Conservation (phyloP, 2,797 vertebrate species). For the Steatocranus sp. region DNA sequence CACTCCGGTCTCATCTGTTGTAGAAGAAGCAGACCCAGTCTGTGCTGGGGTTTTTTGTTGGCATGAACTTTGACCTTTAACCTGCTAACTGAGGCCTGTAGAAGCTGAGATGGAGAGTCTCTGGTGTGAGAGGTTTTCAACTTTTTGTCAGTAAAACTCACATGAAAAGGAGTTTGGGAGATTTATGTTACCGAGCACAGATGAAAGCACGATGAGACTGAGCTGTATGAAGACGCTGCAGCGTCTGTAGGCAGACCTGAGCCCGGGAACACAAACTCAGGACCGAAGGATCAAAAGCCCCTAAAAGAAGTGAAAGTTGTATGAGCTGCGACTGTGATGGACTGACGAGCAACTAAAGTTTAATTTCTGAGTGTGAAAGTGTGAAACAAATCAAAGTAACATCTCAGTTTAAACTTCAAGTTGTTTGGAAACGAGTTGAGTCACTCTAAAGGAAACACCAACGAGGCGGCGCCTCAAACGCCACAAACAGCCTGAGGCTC, state of each 20-base stretch:
- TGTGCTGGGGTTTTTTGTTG: neutral
- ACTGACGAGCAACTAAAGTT: neutral
- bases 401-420: neutral
- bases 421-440: neutral
- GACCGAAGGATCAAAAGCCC: neutral
- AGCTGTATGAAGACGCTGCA: neutral
- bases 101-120: neutral
- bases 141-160: neutral
- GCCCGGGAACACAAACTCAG: neutral
- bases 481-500: neutral
- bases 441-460: neutral
- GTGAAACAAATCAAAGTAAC: neutral
- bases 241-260: neutral
- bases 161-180: neutral
- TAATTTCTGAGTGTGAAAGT: neutral
- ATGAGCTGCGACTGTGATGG: neutral
- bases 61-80: neutral
- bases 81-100: neutral
- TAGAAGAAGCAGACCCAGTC: neutral
- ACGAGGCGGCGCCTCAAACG: neutral
- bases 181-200: neutral
- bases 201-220: neutral
- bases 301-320: rapidly evolving
- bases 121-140: neutral
- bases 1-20: neutral